A percentile compares a stretch with the other conserved stretches of the same genome.
Evolutionary conservation across 2,888 invertebrate genomes (phyloP).

Genomic region (Pristionchus maxplancki): DNA sequence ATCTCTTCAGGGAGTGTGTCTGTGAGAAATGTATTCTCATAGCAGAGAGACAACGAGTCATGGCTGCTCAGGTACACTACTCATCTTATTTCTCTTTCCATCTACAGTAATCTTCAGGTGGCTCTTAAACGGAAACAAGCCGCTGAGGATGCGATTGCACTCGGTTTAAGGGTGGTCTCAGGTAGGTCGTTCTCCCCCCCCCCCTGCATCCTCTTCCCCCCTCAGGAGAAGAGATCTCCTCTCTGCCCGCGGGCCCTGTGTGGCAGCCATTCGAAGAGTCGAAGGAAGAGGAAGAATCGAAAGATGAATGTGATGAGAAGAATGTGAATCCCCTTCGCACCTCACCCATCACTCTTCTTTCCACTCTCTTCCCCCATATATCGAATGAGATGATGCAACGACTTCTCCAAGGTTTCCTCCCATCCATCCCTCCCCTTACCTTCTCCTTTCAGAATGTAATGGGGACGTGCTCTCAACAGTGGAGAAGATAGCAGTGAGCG

Average conservation of each 20-base stretch:
- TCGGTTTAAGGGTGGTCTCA: conserved; percentile 66
- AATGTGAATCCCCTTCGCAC: not conserved
- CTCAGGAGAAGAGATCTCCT: conserved; percentile 41
- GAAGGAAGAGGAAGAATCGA: conserved; percentile 48
- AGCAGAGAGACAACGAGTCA: conserved; percentile 95
- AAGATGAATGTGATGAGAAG: conserved; percentile 31
- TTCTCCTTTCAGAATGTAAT: conserved; percentile 83
- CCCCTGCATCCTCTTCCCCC: not conserved
- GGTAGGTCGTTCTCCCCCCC: conserved; percentile 34
- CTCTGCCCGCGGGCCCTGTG: conserved; percentile 44
- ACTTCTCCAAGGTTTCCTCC: conserved; percentile 84
- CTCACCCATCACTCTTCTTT: conserved; percentile 86
- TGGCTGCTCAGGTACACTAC: conserved; percentile 88
- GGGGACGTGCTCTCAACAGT: conserved; percentile 92
- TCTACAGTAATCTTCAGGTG: conserved; percentile 80
- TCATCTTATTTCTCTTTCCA: not conserved
- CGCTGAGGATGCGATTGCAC: conserved; percentile 76
- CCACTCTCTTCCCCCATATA: conserved; percentile 89
- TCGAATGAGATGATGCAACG: conserved; percentile 86
- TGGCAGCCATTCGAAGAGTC: conserved; percentile 35
- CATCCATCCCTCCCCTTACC: not conserved
- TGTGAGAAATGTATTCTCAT: conserved; percentile 98
- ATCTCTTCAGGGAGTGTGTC: conserved; percentile 90
- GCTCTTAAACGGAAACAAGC: conserved; percentile 76
- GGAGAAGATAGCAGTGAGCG: conserved; percentile 80